Percentiles rank a stretch among this genome's conserved stretches.
Conservation (phyloP, 2,888 invertebrate species). For the Drosophila koepferae region DNA sequence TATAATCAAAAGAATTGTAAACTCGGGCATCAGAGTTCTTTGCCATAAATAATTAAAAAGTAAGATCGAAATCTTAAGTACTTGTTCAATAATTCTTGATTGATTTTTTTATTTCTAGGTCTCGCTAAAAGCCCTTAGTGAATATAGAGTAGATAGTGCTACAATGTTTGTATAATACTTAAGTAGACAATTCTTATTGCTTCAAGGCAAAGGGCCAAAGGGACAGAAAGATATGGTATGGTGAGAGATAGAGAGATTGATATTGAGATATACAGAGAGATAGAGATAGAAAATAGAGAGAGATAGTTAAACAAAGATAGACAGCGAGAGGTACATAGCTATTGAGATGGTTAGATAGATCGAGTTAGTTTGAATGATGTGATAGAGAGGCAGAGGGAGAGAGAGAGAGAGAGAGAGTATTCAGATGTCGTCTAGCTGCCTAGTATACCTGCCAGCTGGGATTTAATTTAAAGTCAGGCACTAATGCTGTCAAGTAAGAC, state of each 20-base stretch:
- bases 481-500: constrained; percentile 71
- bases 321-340: not conserved
- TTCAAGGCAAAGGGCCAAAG: no score
- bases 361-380: not conserved
- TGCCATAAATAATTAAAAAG: no score
- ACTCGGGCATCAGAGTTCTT: no score
- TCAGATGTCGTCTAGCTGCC: constrained; percentile 17
- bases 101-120: not conserved
- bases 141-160: not conserved
- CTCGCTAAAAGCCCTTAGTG: not conserved
- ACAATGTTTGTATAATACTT: no score
- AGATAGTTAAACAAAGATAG: not conserved
- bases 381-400: not conserved
- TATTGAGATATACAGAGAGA: not conserved
- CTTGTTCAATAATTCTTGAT: not conserved
- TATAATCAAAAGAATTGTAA: no score
- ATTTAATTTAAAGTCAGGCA: constrained; percentile 68
- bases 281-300: not conserved
- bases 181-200: not conserved
- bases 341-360: not conserved
- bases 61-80: no score
- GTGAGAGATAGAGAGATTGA: not conserved
- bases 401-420: constrained; percentile 32
- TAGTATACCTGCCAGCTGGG: not conserved
- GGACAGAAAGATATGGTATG: no score